Conservation (phyloP, 1,140 invertebrate species). For the Adelges cooleyi region DNA sequence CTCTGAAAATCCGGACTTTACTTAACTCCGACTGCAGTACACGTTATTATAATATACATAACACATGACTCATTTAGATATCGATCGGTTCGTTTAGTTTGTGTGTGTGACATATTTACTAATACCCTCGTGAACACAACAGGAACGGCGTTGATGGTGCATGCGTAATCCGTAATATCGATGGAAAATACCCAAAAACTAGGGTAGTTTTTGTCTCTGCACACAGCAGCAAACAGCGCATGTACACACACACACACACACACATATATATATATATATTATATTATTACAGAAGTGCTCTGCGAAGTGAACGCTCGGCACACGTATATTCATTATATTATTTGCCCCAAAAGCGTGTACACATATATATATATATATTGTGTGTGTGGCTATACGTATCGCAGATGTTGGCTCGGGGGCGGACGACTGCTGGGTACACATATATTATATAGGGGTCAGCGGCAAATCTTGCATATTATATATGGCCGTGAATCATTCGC, state of each 20-base stretch:
- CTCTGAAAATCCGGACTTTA: too few species aligned
- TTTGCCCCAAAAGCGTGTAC: constrained; percentile 5
- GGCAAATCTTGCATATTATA: constrained; percentile 25
- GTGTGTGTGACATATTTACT: constrained; percentile 21
- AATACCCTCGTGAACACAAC: constrained; percentile 10
- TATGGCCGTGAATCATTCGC: constrained; percentile 15
- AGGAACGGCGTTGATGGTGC: background rate
- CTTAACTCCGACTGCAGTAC: too few species aligned
- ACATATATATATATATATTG: too few species aligned
- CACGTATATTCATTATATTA: constrained; percentile 26
- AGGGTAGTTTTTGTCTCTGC: constrained; percentile 27
- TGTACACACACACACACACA: too few species aligned
- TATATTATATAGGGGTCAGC: constrained; percentile 25
- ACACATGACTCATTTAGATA: constrained; percentile 26
- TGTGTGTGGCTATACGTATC: background rate
- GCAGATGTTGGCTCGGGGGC: constrained; percentile 27
- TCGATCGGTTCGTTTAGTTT: background rate
- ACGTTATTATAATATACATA: too few species aligned
- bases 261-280: constrained; percentile 6
- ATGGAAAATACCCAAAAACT: constrained; percentile 24
- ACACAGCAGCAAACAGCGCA: background rate
- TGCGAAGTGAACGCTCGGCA: constrained; percentile 10
- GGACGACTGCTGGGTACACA: background rate
- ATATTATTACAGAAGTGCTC: constrained; percentile 19
- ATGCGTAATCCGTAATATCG: constrained; percentile 17